Evolutionary conservation across 2,113 vertebrate genomes (phyloP).

Genomic region (Seriola rivoliana): DNA sequence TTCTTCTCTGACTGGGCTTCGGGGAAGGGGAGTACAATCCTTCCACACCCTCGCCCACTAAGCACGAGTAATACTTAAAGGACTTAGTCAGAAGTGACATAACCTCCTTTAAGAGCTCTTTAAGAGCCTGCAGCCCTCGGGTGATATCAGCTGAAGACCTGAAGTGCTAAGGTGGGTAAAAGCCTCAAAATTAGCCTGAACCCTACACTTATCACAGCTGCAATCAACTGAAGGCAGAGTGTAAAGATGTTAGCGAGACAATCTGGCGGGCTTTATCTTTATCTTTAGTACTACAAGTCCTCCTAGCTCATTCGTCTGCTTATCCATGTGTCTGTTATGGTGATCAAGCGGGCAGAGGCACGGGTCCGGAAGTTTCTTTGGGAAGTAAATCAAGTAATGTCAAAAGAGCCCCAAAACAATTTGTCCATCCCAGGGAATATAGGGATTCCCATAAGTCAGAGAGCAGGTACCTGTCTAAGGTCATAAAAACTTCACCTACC

Average conservation of each 20-base stretch:
- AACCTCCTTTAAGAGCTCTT: conserved; percentile 41
- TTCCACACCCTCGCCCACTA: neutral
- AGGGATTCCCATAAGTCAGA: conserved; percentile 71
- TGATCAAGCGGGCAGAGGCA: conserved; percentile 27
- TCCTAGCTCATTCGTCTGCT: conserved; percentile 11
- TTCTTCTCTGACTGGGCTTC: conserved; percentile 26
- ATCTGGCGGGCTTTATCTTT: conserved; percentile 26
- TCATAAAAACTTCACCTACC: conserved; percentile 29
- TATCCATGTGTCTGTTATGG: conserved; percentile 57
- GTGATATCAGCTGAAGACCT: conserved; percentile 41
- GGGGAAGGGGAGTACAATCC: neutral
- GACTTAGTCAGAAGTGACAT: conserved; percentile 57
- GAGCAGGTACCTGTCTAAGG: conserved; percentile 44
- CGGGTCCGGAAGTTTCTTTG: conserved; percentile 24
- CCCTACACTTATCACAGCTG: conserved; percentile 47
- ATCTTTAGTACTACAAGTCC: neutral
- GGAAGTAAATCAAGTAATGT: conserved; percentile 60
- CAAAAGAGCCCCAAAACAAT: conserved; percentile 40
- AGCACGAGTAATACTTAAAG: conserved; percentile 36
- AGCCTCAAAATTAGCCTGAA: conserved; percentile 41
- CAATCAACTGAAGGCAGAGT: conserved; percentile 34
- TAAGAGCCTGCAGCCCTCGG: conserved; percentile 18
- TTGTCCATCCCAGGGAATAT: conserved; percentile 53
- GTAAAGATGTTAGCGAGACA: conserved; percentile 27
- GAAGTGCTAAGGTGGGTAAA: conserved; percentile 49